Evolutionary conservation across 2,113 vertebrate species (phyloP).

Genomic region (Anser cygnoides): DNA sequence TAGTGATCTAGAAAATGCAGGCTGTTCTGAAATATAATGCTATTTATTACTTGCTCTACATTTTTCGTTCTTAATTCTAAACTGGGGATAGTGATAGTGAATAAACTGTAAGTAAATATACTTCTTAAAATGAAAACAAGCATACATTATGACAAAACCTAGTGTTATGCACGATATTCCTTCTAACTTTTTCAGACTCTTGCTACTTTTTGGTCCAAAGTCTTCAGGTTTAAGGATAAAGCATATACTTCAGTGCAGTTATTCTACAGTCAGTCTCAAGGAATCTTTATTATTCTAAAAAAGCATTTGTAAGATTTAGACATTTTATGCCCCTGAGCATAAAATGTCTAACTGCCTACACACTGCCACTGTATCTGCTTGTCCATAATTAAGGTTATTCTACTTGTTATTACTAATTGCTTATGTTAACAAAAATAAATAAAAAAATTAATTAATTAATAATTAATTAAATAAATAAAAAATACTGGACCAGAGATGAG

Average conservation of each 20-base stretch:
- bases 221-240: background rate
- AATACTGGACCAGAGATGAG: background rate
- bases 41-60: background rate
- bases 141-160: background rate
- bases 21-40: background rate
- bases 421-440: background rate
- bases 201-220: background rate
- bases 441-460: too few species aligned
- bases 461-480: rapidly evolving
- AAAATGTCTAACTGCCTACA: too few species aligned
- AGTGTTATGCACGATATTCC: background rate
- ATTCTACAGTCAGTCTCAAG: background rate
- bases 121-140: background rate
- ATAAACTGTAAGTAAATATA: background rate
- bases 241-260: background rate
- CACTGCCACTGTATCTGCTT: background rate
- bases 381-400: background rate
- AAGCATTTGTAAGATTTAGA: background rate
- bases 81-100: background rate
- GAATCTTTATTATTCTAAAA: too few species aligned
- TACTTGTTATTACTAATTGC: background rate
- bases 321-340: background rate
- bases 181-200: background rate
- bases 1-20: background rate
- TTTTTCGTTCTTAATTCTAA: background rate